These are phyloP conservation scores for Ormyrus thymus DNA, from an alignment of 2,888 invertebrate genomes.

Conservation along the genomic window DNA sequence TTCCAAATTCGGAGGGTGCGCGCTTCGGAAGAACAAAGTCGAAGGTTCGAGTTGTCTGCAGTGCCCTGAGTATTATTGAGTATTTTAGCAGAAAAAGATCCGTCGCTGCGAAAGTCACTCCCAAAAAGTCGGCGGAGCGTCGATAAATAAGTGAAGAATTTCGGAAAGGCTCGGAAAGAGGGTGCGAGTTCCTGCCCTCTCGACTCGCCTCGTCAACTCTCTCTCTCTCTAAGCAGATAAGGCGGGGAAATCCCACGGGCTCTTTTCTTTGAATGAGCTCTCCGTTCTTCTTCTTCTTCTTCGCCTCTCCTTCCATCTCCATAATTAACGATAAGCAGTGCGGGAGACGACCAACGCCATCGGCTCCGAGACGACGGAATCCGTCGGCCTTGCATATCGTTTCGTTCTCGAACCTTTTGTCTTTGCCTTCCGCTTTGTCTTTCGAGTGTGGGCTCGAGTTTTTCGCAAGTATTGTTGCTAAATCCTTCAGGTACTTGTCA, in stretches of 20 bases:
- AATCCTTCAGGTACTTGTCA: no score
- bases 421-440: background rate
- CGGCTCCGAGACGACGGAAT: conserved; percentile 6
- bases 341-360: background rate
- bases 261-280: conserved; percentile 19
- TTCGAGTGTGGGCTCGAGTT: no score
- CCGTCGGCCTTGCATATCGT: conserved; percentile 26
- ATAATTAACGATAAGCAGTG: conserved; percentile 54
- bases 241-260: conserved; percentile 23
- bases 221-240: conserved; percentile 36
- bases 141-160: conserved; percentile 39
- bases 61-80: no score
- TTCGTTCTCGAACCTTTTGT: background rate
- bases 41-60: no score
- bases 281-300: conserved; percentile 18
- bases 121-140: no score
- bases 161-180: background rate
- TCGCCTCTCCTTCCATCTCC: conserved; percentile 40
- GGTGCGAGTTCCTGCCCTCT: background rate
- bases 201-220: conserved; percentile 23
- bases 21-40: no score
- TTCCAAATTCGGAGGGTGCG: no score
- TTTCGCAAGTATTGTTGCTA: no score
- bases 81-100: no score
- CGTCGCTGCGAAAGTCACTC: no score